These are phyloP conservation scores for Plutomurus gul DNA, from an alignment of 1,140 invertebrate species.

Conservation along the genomic window DNA sequence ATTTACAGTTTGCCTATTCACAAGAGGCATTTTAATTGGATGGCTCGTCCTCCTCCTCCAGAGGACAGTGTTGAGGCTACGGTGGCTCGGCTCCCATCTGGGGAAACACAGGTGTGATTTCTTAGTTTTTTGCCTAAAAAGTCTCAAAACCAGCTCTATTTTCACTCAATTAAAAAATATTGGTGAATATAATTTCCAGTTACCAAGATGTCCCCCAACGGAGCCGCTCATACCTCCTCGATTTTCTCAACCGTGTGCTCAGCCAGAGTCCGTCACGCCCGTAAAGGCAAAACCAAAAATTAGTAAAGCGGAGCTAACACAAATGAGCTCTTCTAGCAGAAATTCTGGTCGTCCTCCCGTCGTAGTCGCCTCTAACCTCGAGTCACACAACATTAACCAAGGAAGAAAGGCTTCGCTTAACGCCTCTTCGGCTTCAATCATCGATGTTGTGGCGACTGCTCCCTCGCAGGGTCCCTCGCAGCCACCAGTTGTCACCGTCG, in stretches of 20 bases:
- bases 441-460: not conserved
- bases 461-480: slow-evolving; percentile 34
- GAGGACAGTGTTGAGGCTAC: slow-evolving; percentile 80
- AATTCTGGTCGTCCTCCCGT: not conserved
- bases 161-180: too few relatives aligned
- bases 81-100: slow-evolving; percentile 77
- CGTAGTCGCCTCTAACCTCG: not conserved
- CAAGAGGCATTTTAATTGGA: slow-evolving; percentile 89
- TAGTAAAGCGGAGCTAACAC: not conserved
- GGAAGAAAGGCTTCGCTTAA: not conserved
- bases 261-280: not conserved
- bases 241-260: not conserved
- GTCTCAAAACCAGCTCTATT: not conserved
- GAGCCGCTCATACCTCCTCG: slow-evolving; percentile 36
- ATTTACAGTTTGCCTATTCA: slow-evolving; percentile 80
- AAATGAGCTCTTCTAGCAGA: not conserved
- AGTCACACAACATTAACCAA: not conserved
- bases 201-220: slow-evolving; percentile 52
- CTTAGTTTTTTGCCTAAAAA: not conserved
- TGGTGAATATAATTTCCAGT: slow-evolving; percentile 30
- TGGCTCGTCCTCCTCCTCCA: slow-evolving; percentile 83
- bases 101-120: slow-evolving; percentile 61
- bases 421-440: not conserved
- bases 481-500: slow-evolving; percentile 50
- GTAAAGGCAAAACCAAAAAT: not conserved